These are phyloP conservation scores for Melanotaenia parkinsoni DNA, from an alignment of 2,797 vertebrate genomes.

Conservation along the genomic window DNA sequence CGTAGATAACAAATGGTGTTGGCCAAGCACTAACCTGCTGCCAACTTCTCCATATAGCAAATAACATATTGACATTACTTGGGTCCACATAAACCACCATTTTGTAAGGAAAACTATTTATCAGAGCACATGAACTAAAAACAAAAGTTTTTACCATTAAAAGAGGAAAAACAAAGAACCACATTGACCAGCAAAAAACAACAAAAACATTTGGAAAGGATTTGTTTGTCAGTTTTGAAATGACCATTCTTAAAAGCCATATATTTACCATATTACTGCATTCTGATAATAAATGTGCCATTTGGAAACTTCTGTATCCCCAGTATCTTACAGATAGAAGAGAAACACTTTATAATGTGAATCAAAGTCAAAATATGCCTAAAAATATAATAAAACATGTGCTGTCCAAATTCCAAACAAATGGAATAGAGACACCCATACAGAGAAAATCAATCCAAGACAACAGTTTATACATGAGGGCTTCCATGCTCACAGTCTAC, in stretches of 20 bases:
- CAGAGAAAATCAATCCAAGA: constrained; percentile 11
- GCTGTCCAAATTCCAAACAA: not conserved
- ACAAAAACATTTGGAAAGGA: not conserved
- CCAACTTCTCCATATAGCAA: constrained; percentile 21
- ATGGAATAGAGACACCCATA: too few relatives aligned
- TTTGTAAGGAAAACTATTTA: constrained; percentile 20
- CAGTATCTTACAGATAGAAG: constrained; percentile 7
- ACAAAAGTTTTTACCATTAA: constrained; percentile 15
- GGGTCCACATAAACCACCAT: not conserved
- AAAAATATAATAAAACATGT: constrained; percentile 22
- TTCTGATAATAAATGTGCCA: constrained; percentile 15
- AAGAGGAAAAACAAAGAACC: not conserved
- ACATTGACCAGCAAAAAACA: not conserved
- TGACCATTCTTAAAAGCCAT: too few relatives aligned
- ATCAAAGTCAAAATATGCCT: not conserved
- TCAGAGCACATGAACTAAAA: constrained; percentile 3
- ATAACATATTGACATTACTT: not conserved
- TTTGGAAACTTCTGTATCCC: not conserved
- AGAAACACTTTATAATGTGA: not conserved
- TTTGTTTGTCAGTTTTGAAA: too few relatives aligned
- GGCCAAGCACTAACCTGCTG: constrained; percentile 33
- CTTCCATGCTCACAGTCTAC: constrained; percentile 30
- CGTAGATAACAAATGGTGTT: constrained; percentile 43
- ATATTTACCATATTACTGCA: not conserved
- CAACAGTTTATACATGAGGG: constrained; percentile 10